Conservation (phyloP, 1,140 invertebrate species). For the Macrocentrus cingulum region DNA sequence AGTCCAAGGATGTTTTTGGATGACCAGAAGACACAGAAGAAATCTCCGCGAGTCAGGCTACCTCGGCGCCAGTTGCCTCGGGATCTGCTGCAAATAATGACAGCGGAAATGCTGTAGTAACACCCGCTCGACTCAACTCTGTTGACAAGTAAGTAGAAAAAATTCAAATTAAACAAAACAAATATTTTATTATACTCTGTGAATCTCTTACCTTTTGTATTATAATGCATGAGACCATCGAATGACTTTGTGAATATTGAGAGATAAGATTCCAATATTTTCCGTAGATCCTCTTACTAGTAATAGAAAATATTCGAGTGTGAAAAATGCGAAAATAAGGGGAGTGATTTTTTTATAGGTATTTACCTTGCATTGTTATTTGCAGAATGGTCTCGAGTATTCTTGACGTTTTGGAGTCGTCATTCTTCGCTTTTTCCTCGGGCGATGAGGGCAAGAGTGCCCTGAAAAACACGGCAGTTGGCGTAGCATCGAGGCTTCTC, state of each 20-base stretch:
- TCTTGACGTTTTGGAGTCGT: slow-evolving; percentile 74
- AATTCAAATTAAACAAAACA: too few relatives aligned
- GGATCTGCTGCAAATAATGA: slow-evolving; percentile 48
- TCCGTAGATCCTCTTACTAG: too few relatives aligned
- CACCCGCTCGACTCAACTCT: slow-evolving; percentile 55
- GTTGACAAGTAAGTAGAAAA: slow-evolving; percentile 59
- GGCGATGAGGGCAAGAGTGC: slow-evolving; percentile 47
- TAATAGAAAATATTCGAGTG: too few relatives aligned
- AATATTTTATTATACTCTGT: too few relatives aligned
- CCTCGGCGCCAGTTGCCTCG: slow-evolving; percentile 47
- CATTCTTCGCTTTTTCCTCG: slow-evolving; percentile 63
- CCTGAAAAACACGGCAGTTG: slow-evolving; percentile 65
- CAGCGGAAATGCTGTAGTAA: slow-evolving; percentile 50
- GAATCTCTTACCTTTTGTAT: slow-evolving; percentile 41
- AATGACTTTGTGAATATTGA: slow-evolving; percentile 53
- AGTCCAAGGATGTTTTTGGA: slow-evolving; percentile 93
- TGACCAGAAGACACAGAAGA: slow-evolving; percentile 97
- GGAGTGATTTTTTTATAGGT: too few relatives aligned
- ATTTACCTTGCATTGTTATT: too few relatives aligned
- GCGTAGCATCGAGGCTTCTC: slow-evolving; percentile 78
- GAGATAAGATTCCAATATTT: slow-evolving; percentile 46
- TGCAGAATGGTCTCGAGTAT: slow-evolving; percentile 70
- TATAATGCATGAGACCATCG: slow-evolving; percentile 48
- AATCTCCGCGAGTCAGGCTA: slow-evolving; percentile 64
- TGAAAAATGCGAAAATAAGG: too few relatives aligned